Evolutionary conservation across 2,113 vertebrate genomes (phyloP), one percentile per base, ranked within the genome.

Genomic region (Garra rufa): DNA sequence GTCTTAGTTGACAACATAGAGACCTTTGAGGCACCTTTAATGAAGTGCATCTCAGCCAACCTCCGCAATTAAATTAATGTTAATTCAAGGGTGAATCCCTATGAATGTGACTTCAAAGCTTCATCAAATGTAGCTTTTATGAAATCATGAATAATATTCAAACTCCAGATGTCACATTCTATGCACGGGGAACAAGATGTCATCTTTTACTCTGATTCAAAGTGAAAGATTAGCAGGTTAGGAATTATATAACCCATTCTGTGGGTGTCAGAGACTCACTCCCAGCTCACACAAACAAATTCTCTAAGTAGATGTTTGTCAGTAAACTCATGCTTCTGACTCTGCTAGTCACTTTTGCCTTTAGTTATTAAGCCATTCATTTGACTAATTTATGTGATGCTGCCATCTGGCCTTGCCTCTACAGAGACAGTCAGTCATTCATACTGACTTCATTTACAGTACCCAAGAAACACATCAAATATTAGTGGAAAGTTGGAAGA

Each of bases 391-490:
- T n/a, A 78, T 82, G 28, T 41, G n/a, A 26, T 52, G 17, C n/a
- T 59, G 43, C 7, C 24, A 82, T 73, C 30, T 82, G 85, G 30
- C 46, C 21, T 26, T n/a, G 8, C 26, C 7, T 24, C 46, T 67
- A n/a, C 15, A 55, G 34, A 71, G 48, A 21, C 44, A 63, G 52
- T 63, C 78, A 55, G 21, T 55, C 44, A 71, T 48, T 76, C 65
- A 78, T 3, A 15, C 24, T 73, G 43, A 85, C 77, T 85, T 81
- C 41, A 57, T 77, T 34, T 57, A 46, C n/a, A 70, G 17, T 24
- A 50, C 70, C 43, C 80, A 76, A 77, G 44, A 85, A n/a, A 81
- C 65, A 67, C 55, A 77, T 44, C 81, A 83, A 69, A 28, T 75
- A 8, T 44, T 73, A 14, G 14, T 50, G 48, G 48, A 61, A 26